Evolutionary conservation across 1,140 invertebrate genomes (phyloP), one percentile per base, ranked within the genome.

Genomic region (Drosophila arizonae): DNA sequence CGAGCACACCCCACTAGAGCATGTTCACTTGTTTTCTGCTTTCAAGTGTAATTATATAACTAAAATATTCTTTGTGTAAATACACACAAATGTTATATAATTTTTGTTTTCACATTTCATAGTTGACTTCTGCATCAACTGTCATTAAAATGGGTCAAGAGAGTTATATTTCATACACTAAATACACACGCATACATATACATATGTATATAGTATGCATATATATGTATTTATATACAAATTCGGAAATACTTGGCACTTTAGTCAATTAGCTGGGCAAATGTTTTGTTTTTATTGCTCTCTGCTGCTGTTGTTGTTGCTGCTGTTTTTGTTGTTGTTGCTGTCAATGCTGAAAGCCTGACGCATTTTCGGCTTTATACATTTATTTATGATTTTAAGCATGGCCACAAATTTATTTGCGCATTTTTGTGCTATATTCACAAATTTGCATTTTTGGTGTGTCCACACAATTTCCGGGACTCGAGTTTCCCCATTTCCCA

Each of bases 251-350:
- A 76, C 21, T 24, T 61, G 60, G 78, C 78, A 86, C 82, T 87
- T 87, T 76, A 87, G 72, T 86, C 82, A 87, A 86, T 86, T 87
- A 86, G 82, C 76, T 56, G 76, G 86, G 65, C 72, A 81, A 72
- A 86, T 81, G 70, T 81, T 81, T 69, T 74, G 56, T 54, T 79
- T 73, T 68, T 60, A 54, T 72, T 67, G 64, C 55, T 39, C 48
- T 43, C 46, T 26, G 54, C 24, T 55, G 30, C 48, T 56, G 24
- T 58, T 73, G 60, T 55, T 62, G 26, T 52, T 55, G 41, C n/a
- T n/a, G n/a, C n/a, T n/a, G n/a, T n/a, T n/a, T n/a, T 28, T 45
- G 33, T 17, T 30, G 21, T 41, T 55, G n/a, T 43, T 28, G 30
- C 15, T 66, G 61, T 39, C 45, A 36, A 24, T 30, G 39, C 24